A percentile compares a stretch with the other conserved stretches of the same genome.
phyloP scores from a whole-genome alignment of 1,140 invertebrate species.

The Heterodera schachtii region DNA sequence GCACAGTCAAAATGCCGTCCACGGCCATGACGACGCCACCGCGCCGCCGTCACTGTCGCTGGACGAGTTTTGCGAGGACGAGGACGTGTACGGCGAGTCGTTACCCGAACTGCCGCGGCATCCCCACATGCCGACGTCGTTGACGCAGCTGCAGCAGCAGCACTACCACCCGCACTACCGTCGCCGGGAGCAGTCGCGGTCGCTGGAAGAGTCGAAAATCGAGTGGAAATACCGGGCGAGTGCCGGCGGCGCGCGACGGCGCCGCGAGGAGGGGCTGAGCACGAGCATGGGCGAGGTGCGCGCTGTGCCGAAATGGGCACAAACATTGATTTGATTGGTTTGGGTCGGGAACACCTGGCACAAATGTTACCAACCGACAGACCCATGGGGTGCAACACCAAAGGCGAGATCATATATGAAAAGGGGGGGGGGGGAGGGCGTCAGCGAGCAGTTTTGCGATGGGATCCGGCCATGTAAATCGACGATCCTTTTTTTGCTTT shows the following conservation, averaged over 20 bases:
- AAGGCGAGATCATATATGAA: too few relatives aligned
- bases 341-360: neutral
- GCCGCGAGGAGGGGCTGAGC: constrained; percentile 39
- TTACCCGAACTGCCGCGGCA: constrained; percentile 35
- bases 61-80: constrained; percentile 43
- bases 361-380: too few relatives aligned
- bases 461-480: too few relatives aligned
- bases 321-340: constrained; percentile 5
- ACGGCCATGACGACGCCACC: neutral
- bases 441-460: too few relatives aligned
- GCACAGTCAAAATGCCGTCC: constrained; percentile 4
- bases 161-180: neutral
- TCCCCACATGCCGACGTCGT: neutral
- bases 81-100: constrained; percentile 50
- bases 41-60: neutral
- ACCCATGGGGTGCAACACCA: too few relatives aligned
- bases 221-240: constrained; percentile 14
- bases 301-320: neutral
- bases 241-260: neutral
- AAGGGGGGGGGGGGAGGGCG: too few relatives aligned
- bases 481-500: too few relatives aligned
- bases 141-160: too few relatives aligned
- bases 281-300: constrained; percentile 50
- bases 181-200: constrained; percentile 30
- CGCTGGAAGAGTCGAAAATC: constrained; percentile 33